phyloP scores from a whole-genome alignment of 2,113 vertebrate genomes.

The Anser brachyrhynchus region DNA sequence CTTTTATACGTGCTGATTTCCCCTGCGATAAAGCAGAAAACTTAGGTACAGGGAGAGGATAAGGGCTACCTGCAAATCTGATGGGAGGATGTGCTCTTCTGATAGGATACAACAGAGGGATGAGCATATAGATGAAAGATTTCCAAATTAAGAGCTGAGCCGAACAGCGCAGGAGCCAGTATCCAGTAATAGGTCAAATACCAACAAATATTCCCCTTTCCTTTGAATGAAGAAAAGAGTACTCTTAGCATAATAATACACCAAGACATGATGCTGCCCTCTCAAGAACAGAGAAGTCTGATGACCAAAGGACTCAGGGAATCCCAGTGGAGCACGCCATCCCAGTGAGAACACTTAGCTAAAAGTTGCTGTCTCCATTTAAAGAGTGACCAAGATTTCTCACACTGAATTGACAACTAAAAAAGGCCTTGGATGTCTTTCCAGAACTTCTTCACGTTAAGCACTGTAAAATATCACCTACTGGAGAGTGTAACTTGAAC shows the following conservation, averaged over 20 bases:
- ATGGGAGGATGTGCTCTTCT: neutral
- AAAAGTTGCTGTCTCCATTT: neutral
- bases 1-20: accelerated
- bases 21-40: neutral
- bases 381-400: neutral
- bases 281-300: neutral
- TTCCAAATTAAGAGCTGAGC: neutral
- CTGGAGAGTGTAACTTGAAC: neutral
- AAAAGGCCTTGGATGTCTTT: neutral
- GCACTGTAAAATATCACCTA: neutral
- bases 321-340: neutral
- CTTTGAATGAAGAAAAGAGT: neutral
- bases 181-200: neutral
- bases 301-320: neutral
- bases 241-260: neutral
- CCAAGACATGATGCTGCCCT: accelerated
- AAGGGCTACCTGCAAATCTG: neutral
- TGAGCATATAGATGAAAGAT: neutral
- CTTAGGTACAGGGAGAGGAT: neutral
- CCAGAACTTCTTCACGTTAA: neutral
- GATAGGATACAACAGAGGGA: neutral
- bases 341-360: neutral
- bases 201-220: neutral
- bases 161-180: neutral
- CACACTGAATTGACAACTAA: neutral